Evolutionary conservation across 2,113 vertebrate species (phyloP).

Genomic region (Prietella phreatophila): DNA sequence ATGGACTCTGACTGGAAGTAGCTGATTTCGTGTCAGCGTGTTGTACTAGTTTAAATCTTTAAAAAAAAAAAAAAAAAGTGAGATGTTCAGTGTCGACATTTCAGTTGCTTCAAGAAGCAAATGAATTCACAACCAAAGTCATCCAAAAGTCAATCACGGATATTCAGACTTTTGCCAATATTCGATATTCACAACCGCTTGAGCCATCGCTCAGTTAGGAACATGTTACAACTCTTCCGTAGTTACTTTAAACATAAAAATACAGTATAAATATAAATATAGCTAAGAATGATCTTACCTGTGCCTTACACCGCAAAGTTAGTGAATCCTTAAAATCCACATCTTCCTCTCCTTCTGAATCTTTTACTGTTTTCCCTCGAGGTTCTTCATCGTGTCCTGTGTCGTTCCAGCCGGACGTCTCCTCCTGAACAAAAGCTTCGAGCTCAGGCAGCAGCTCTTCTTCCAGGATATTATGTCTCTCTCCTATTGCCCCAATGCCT

Average conservation of each 20-base stretch:
- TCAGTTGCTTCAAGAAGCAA: not conserved
- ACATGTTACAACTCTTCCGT: not conserved
- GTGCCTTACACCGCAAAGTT: constrained; percentile 57
- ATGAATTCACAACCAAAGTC: not conserved
- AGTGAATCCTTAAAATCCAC: constrained; percentile 50
- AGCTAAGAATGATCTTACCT: constrained; percentile 60
- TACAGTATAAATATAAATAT: not conserved
- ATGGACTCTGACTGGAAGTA: not conserved
- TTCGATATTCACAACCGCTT: not conserved
- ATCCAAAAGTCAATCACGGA: not conserved
- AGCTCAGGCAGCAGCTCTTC: constrained; percentile 89
- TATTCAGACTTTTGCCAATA: not conserved
- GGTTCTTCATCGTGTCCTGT: constrained; percentile 50
- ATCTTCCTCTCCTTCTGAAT: constrained; percentile 26
- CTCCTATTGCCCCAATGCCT: constrained; percentile 80
- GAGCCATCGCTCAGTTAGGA: not conserved
- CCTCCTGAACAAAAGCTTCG: constrained; percentile 83
- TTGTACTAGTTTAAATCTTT: not conserved
- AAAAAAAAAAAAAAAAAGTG: not conserved
- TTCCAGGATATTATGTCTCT: constrained; percentile 85
- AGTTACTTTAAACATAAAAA: not conserved
- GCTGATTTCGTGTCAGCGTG: not conserved
- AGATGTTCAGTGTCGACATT: not conserved
- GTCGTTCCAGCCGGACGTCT: constrained; percentile 65
- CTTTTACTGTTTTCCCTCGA: constrained; percentile 14